Evolutionary conservation across 2,888 invertebrate species (phyloP), one percentile per base, ranked within the genome.

Genomic region (Pyrrhia umbra): DNA sequence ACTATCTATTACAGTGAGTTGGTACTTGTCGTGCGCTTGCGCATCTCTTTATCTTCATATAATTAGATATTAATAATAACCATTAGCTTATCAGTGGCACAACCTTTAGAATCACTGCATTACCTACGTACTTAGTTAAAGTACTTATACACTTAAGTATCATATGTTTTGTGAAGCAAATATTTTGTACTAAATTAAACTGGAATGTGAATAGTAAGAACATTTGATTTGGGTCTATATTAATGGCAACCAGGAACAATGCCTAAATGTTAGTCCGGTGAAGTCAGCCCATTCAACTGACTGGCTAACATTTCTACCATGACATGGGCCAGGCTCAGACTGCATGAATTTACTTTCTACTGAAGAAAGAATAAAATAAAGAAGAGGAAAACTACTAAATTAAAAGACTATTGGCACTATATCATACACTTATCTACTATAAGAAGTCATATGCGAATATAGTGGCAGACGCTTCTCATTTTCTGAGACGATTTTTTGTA

Each of bases 41-140:
- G 46, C 40, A 51, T 68, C 46, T 58, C 50, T 52, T 68, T 75
- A 75, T 78, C 75, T 64, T n/a, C 30, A 13, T 34, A 10, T 70
- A 43, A 64, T 58, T 66, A 56, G 60, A 80, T 78, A 73, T 61
- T 62, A 68, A 68, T 62, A 70, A 68, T 76, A 71, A 43, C 59
- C 16, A 62, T 58, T 62, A 34, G 46, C 64, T 71, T 81, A 81
- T 80, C 81, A 71, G 64, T 58, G 62, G 59, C 64, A 57, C 59
- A 75, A 78, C 75, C 81, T 77, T 80, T 80, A 65, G 57, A 75
- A 72, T 77, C 79, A 62, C 63, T 40, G 56, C 21, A 18, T 21
- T 68, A 45, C 39, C 46, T 57, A 60, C 8, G 3, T 68, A 68
- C 20, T 27, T 58, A 37, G 43, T 9, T 30, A 15, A 34, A 2